phyloP scores from a whole-genome alignment of 2,113 vertebrate genomes.

The Isichthys henryi region DNA sequence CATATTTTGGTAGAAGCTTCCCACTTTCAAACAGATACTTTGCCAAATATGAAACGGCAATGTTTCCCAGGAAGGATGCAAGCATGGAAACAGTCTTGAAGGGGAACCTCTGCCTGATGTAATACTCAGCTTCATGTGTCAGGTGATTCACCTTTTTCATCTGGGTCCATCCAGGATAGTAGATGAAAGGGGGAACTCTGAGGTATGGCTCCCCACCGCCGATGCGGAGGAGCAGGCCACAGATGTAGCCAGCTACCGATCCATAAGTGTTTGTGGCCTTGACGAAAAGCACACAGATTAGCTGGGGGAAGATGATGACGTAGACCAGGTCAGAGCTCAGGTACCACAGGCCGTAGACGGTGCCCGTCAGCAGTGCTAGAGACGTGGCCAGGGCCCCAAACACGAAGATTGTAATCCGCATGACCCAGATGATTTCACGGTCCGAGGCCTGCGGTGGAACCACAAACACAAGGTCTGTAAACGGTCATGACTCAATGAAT shows the following conservation, averaged over 20 bases:
- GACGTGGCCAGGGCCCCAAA: slow-evolving; percentile 88
- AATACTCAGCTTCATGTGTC: slow-evolving; percentile 55
- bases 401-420: slow-evolving; percentile 83
- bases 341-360: slow-evolving; percentile 93
- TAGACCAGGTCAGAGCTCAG: slow-evolving; percentile 95
- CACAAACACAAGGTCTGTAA: slow-evolving; percentile 1
- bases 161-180: slow-evolving; percentile 75
- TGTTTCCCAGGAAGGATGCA: slow-evolving; percentile 79
- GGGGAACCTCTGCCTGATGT: slow-evolving; percentile 81
- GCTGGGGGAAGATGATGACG: slow-evolving; percentile 95
- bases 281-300: slow-evolving; percentile 85
- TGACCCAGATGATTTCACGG: slow-evolving; percentile 89
- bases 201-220: slow-evolving; percentile 90
- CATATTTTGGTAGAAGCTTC: slow-evolving; percentile 80
- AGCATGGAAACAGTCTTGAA: slow-evolving; percentile 89
- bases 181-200: slow-evolving; percentile 85
- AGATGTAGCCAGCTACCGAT: slow-evolving; percentile 81
- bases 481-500: not conserved
- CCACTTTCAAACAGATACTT: slow-evolving; percentile 95
- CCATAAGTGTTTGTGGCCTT: slow-evolving; percentile 94
- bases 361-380: slow-evolving; percentile 86
- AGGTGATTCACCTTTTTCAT: slow-evolving; percentile 50
- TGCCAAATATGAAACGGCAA: slow-evolving; percentile 73
- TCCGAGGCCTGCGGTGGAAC: slow-evolving; percentile 80
- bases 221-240: slow-evolving; percentile 81